phyloP scores from a whole-genome alignment of 1,140 invertebrate species.

The Agrilus planipennis region DNA sequence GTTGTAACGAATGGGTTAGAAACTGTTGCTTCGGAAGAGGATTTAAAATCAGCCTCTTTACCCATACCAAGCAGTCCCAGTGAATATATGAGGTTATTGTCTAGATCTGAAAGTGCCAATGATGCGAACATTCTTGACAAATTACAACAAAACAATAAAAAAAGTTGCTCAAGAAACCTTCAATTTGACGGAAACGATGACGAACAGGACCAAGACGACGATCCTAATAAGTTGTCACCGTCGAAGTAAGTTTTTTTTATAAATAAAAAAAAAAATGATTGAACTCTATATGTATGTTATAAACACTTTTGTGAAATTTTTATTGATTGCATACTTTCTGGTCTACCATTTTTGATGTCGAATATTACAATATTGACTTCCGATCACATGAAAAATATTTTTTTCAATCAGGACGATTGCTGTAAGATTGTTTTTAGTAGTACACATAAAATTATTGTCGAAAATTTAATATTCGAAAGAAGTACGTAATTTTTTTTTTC shows the following conservation, averaged over 20 bases:
- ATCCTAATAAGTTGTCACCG: slow-evolving; percentile 21
- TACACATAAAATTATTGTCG: no score
- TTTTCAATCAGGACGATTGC: no score
- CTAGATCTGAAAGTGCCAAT: slow-evolving; percentile 57
- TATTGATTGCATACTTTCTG: no score
- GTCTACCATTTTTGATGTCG: no score
- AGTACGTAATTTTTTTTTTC: no score
- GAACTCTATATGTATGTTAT: no score
- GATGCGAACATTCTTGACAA: slow-evolving; percentile 65
- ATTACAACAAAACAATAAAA: slow-evolving; percentile 39
- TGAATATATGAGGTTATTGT: slow-evolving; percentile 38
- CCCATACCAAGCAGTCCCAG: slow-evolving; percentile 42
- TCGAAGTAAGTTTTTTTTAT: slow-evolving; percentile 31
- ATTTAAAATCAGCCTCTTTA: slow-evolving; percentile 17
- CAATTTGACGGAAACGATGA: slow-evolving; percentile 35
- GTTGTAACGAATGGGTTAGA: slow-evolving; percentile 8
- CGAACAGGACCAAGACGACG: slow-evolving; percentile 23
- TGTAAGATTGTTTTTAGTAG: no score
- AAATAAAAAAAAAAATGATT: no score
- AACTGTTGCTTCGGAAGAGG: slow-evolving; percentile 10
- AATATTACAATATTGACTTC: no score
- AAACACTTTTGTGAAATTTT: no score
- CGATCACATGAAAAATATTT: no score
- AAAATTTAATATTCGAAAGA: no score
- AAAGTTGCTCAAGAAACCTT: slow-evolving; percentile 25